A percentile compares a stretch with the other conserved stretches of the same genome.
Conservation (phyloP, 1,140 invertebrate genomes). For the Listronotus oregonensis region DNA sequence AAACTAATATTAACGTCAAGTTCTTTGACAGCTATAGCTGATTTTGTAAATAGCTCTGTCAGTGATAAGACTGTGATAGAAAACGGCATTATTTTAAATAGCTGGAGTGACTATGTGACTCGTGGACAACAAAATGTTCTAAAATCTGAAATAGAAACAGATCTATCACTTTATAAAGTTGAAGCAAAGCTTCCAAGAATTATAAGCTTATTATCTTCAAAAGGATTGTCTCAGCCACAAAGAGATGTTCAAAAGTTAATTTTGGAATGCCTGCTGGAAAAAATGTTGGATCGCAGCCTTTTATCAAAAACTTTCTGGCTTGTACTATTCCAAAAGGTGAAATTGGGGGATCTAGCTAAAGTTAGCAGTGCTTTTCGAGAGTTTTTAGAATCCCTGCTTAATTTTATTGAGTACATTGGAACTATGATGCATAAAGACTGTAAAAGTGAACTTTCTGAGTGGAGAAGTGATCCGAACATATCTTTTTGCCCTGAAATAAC, state of each 20-base stretch:
- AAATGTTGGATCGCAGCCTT: slow-evolving; percentile 56
- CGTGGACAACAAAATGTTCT: slow-evolving; percentile 50
- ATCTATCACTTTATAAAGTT: slow-evolving; percentile 50
- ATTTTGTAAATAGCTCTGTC: slow-evolving; percentile 38
- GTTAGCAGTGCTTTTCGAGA: slow-evolving; percentile 56
- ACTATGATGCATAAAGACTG: slow-evolving; percentile 54
- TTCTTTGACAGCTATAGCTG: slow-evolving; percentile 52
- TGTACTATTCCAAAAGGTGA: slow-evolving; percentile 55
- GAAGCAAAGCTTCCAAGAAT: slow-evolving; percentile 47
- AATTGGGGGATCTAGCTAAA: slow-evolving; percentile 54
- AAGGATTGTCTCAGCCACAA: slow-evolving; percentile 45
- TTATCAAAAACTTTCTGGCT: slow-evolving; percentile 58
- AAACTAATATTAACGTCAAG: slow-evolving; percentile 56
- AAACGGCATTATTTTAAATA: slow-evolving; percentile 37
- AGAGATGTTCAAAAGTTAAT: slow-evolving; percentile 56
- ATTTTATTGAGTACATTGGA: slow-evolving; percentile 62
- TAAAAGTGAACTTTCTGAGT: slow-evolving; percentile 42
- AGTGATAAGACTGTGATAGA: slow-evolving; percentile 37
- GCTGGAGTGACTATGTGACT: slow-evolving; percentile 54
- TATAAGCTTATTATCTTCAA: slow-evolving; percentile 42
- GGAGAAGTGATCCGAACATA: slow-evolving; percentile 49
- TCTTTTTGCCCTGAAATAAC: slow-evolving; percentile 59
- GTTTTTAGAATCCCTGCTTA: slow-evolving; percentile 60
- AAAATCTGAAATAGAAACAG: slow-evolving; percentile 48
- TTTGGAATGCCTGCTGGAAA: slow-evolving; percentile 55